phyloP scores from a whole-genome alignment of 2,797 vertebrate species.

The Dallia pectoralis region DNA sequence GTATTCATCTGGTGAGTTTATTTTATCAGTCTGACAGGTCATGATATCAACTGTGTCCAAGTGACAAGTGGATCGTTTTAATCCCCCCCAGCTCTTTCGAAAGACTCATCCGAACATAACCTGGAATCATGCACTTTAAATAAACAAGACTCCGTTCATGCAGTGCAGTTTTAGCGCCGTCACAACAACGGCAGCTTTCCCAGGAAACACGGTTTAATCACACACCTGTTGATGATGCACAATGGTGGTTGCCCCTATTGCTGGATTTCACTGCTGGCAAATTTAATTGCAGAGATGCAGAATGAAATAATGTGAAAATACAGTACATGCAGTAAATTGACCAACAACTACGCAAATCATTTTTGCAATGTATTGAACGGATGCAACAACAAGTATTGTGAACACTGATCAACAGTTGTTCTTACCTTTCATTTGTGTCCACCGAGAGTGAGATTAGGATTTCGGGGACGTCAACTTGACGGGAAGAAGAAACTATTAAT shows the following conservation, averaged over 20 bases:
- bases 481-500: constrained; percentile 65
- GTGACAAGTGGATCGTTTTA: constrained; percentile 47
- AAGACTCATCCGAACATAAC: constrained; percentile 39
- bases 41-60: constrained; percentile 45
- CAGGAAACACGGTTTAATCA: constrained; percentile 34
- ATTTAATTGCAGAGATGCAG: constrained; percentile 10
- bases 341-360: constrained; percentile 14
- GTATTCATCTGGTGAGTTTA: background rate
- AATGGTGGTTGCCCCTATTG: constrained; percentile 5
- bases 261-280: background rate
- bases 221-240: constrained; percentile 70
- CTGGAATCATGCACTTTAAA: background rate
- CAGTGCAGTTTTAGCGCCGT: constrained; percentile 10
- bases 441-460: constrained; percentile 41
- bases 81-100: constrained; percentile 44
- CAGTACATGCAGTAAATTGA: constrained; percentile 8
- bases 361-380: constrained; percentile 13
- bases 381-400: constrained; percentile 29
- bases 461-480: constrained; percentile 63
- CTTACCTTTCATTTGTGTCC: constrained; percentile 80
- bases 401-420: constrained; percentile 22
- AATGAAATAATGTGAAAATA: constrained; percentile 1
- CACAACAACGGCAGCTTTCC: constrained; percentile 24
- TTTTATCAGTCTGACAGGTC: constrained; percentile 13
- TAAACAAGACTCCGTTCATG: background rate